A percentile compares a stretch with the other conserved stretches of the same genome.
phyloP scores from a whole-genome alignment of 2,113 vertebrate genomes.

The Forbesichthys papilliferus region DNA sequence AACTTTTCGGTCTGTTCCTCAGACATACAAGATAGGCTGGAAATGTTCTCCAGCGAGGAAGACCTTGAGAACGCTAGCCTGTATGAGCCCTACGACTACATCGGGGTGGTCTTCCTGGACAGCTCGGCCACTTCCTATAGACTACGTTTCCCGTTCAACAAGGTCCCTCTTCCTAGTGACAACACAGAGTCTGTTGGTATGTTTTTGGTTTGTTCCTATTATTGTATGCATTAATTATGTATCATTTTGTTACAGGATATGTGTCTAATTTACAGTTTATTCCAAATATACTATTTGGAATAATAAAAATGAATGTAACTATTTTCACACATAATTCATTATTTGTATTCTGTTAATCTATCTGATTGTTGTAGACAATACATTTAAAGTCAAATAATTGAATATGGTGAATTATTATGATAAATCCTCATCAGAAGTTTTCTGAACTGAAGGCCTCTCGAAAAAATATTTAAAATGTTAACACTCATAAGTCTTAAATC shows the following conservation, averaged over 20 bases:
- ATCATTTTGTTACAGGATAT: background rate
- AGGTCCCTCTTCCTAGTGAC: slow-evolving; percentile 66
- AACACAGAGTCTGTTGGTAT: slow-evolving; percentile 76
- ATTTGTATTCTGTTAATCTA: too few relatives aligned
- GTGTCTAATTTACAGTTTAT: background rate
- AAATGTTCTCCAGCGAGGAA: slow-evolving; percentile 75
- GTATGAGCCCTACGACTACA: slow-evolving; percentile 37
- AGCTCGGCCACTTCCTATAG: slow-evolving; percentile 76
- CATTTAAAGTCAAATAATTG: too few relatives aligned
- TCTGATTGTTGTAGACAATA: too few relatives aligned
- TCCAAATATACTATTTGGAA: background rate
- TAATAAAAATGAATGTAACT: too few relatives aligned
- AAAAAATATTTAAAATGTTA: too few relatives aligned
- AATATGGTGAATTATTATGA: too few relatives aligned
- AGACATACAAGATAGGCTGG: slow-evolving; percentile 63
- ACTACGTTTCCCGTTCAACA: slow-evolving; percentile 73
- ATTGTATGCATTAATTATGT: background rate
- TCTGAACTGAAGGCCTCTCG: too few relatives aligned
- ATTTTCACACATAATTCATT: too few relatives aligned
- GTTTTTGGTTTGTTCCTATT: background rate
- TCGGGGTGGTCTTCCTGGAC: slow-evolving; percentile 84
- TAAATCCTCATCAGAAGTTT: too few relatives aligned
- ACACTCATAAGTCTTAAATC: too few relatives aligned
- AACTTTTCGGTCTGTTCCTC: background rate
- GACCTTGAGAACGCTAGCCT: slow-evolving; percentile 74